These are phyloP conservation scores for Protobothrops flavoviridis DNA, from an alignment of 2,113 vertebrate species.

Conservation along the genomic window DNA sequence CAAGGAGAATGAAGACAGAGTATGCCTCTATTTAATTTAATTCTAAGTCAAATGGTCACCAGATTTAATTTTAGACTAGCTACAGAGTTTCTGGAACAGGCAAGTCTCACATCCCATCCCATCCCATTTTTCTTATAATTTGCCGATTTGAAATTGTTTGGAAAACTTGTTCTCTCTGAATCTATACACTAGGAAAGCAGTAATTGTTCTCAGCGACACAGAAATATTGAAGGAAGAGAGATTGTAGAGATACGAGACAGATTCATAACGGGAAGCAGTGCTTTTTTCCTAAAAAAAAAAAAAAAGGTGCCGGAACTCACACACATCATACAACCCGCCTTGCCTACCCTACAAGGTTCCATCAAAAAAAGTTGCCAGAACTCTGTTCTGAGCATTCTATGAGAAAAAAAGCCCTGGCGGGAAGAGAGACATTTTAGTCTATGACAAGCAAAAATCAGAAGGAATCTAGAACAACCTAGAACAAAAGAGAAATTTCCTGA, in stretches of 20 bases:
- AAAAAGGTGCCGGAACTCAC: no score
- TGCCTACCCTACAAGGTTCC: no score
- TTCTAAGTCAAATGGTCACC: background rate
- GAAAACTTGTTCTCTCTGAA: background rate
- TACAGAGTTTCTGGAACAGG: background rate
- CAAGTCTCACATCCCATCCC: background rate
- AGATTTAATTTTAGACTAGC: background rate
- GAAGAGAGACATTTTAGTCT: no score
- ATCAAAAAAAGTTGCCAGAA: no score
- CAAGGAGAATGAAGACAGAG: background rate
- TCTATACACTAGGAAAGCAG: background rate
- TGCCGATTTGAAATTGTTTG: background rate
- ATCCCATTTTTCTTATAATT: background rate
- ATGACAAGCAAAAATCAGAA: no score
- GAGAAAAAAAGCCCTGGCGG: no score
- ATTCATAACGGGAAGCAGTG: background rate
- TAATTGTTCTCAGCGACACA: background rate
- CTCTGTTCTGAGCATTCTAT: no score
- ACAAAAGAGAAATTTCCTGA: no score
- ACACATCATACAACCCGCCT: no score
- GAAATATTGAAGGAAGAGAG: background rate
- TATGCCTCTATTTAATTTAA: background rate
- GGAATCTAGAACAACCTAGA: no score
- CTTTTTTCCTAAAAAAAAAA: no score
- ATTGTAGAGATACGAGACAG: background rate